A percentile compares a stretch with the other conserved stretches of the same genome.
phyloP scores from a whole-genome alignment of 2,888 invertebrate species.

The Schrankia costaestrigalis region DNA sequence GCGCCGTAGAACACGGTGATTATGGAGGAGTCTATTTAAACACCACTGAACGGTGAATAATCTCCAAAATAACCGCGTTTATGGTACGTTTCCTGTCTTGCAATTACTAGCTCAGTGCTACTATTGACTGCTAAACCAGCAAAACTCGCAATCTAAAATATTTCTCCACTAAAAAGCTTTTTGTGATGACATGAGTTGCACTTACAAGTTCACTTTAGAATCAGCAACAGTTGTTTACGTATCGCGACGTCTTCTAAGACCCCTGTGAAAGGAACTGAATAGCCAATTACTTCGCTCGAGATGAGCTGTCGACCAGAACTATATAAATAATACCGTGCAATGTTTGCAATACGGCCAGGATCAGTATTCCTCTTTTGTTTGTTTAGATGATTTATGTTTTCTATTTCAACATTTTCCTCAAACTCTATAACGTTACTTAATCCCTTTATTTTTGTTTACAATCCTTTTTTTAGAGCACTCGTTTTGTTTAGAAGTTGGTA shows the following conservation, averaged over 20 bases:
- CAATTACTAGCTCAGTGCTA: too few relatives aligned
- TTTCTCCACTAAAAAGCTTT: too few relatives aligned
- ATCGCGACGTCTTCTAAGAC: background rate
- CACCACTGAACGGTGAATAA: too few relatives aligned
- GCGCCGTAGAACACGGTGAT: too few relatives aligned
- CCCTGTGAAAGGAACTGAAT: constrained; percentile 1
- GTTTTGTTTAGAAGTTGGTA: constrained; percentile 9
- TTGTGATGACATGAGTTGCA: too few relatives aligned
- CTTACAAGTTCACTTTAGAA: too few relatives aligned
- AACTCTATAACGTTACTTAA: constrained; percentile 3
- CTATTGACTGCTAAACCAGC: too few relatives aligned
- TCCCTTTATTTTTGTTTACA: constrained; percentile 5
- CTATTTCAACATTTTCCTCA: constrained; percentile 5
- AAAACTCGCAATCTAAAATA: too few relatives aligned
- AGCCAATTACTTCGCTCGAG: constrained; percentile 2
- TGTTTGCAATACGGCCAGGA: background rate
- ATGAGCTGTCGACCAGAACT: background rate
- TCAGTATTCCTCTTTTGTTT: constrained; percentile 1
- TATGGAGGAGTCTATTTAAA: too few relatives aligned
- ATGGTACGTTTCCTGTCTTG: too few relatives aligned
- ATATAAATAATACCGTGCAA: background rate
- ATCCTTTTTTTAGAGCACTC: constrained; percentile 11
- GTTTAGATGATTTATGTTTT: constrained; percentile 6
- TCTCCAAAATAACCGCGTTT: too few relatives aligned
- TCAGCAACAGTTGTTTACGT: too few relatives aligned